Evolutionary conservation across 2,113 vertebrate species (phyloP).

Genomic region (Cephalopterus ornatus): DNA sequence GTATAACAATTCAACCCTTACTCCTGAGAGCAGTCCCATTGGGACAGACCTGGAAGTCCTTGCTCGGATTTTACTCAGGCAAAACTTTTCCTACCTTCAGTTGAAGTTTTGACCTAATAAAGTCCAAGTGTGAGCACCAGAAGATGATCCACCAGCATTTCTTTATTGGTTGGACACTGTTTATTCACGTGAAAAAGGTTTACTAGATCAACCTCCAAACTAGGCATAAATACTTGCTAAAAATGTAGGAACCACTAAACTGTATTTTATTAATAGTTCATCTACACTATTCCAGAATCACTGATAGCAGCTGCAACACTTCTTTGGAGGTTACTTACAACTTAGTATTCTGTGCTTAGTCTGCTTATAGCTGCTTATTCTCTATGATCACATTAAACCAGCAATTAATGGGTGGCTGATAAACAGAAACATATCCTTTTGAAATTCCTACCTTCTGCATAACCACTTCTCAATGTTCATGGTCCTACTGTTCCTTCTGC

Average conservation of each 20-base stretch:
- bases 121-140: neutral
- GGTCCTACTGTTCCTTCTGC: neutral
- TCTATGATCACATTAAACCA: neutral
- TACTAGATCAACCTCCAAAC: neutral
- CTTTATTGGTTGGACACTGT: neutral
- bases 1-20: slow-evolving; percentile 46
- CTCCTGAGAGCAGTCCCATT: slow-evolving; percentile 19
- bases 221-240: neutral
- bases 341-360: neutral
- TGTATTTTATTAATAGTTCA: neutral
- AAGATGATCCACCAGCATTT: neutral
- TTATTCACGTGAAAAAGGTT: neutral
- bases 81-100: neutral
- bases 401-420: neutral
- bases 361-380: neutral
- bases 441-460: neutral
- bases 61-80: neutral
- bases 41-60: slow-evolving; percentile 52
- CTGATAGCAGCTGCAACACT: neutral
- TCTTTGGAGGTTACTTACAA: neutral
- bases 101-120: neutral
- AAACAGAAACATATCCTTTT: neutral
- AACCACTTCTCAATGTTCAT: neutral
- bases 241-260: neutral
- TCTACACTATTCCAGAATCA: neutral